These are phyloP conservation scores for Sisor rabdophorus DNA, from an alignment of 2,113 vertebrate species.

Conservation along the genomic window DNA sequence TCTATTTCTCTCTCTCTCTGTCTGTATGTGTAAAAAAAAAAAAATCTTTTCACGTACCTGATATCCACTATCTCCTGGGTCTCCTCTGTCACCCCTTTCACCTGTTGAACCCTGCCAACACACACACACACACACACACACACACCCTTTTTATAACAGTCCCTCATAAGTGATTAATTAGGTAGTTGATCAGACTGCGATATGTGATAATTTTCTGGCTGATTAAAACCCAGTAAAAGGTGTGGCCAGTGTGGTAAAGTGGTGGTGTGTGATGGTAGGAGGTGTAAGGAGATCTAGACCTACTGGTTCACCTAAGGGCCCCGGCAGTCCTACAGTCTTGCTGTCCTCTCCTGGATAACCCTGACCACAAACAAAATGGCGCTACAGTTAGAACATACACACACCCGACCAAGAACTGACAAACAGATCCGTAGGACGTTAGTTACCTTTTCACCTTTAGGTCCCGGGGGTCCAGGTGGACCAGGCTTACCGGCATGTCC, in stretches of 20 bases:
- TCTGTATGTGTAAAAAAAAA: too few relatives aligned
- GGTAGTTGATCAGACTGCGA: background rate
- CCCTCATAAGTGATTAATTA: background rate
- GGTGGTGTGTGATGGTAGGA: conserved; percentile 43
- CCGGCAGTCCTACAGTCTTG: conserved; percentile 79
- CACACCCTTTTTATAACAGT: conserved; percentile 15
- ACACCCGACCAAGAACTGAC: background rate
- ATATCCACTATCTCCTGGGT: conserved; percentile 85
- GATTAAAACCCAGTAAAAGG: background rate
- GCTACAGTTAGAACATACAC: background rate
- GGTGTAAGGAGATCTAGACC: conserved; percentile 85
- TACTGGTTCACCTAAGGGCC: conserved; percentile 99
- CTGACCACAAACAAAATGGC: conserved; percentile 62
- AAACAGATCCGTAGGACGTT: background rate
- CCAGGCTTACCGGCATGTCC: conserved; percentile 83
- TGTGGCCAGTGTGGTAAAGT: background rate
- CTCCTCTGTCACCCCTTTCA: conserved; percentile 84
- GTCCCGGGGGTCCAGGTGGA: conserved; percentile 78
- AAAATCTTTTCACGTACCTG: conserved; percentile 72
- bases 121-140: conserved; percentile 57
- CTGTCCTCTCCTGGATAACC: conserved; percentile 91
- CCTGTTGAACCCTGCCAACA: conserved; percentile 78
- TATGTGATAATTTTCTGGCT: background rate
- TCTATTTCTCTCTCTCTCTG: too few relatives aligned
- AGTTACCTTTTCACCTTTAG: conserved; percentile 95